These are phyloP conservation scores for Sylvilagus bachmani DNA, from an alignment of 2,113 vertebrate species.

Conservation along the genomic window DNA sequence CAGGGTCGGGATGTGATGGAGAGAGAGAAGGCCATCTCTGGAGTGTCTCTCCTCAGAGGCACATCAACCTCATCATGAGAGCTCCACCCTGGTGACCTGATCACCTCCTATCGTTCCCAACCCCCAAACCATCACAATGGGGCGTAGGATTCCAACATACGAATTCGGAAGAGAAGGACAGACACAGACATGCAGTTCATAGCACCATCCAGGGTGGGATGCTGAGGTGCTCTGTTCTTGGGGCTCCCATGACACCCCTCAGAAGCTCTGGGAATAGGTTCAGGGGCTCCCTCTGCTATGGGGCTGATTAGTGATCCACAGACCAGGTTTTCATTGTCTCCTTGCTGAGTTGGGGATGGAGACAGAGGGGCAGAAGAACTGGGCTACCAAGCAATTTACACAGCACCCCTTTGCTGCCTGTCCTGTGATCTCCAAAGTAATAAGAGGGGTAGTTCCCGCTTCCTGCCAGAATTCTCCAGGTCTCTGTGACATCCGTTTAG, in stretches of 20 bases:
- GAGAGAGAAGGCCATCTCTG: background rate
- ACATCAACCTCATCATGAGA: background rate
- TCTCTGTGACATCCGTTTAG: background rate
- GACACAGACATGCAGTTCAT: background rate
- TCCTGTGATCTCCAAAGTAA: background rate
- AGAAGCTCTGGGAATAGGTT: background rate
- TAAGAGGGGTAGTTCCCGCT: background rate
- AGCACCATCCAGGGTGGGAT: background rate
- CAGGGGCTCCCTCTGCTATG: background rate
- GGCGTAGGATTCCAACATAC: background rate
- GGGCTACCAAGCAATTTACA: background rate
- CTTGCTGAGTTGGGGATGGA: background rate
- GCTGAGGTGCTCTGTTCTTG: background rate
- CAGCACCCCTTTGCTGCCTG: background rate
- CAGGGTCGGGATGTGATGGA: no score
- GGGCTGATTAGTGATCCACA: background rate
- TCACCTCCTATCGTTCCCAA: background rate
- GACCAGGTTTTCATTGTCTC: background rate
- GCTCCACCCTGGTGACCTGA: background rate
- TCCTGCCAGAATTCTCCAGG: background rate
- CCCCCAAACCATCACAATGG: background rate
- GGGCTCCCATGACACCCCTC: accelerated
- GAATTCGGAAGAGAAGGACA: background rate
- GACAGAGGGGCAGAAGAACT: background rate
- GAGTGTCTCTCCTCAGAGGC: background rate